Evolutionary conservation across 2,888 invertebrate genomes (phyloP), one percentile per base, ranked within the genome.

Genomic region (Pantelozetes paolii): DNA sequence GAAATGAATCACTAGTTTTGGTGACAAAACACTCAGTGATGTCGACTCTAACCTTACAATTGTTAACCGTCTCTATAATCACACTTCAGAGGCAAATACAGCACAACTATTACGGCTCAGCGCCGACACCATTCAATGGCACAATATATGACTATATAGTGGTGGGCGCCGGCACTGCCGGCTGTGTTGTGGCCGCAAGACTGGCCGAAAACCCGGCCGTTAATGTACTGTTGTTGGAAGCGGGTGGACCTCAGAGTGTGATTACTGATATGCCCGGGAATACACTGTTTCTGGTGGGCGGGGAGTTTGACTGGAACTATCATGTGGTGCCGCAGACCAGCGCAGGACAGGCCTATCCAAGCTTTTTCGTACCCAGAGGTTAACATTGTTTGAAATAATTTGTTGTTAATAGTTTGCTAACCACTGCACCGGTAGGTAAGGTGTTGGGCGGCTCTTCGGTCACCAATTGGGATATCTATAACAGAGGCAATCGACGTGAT

Each of bases 61-160:
- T 72, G n/a, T 13, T 72, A 11, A 72, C 72, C 2, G 64, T 72
- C 2, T n/a, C 64, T 2, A 45, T 30, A 36, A 57, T 57, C n/a
- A 23, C 64, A 62, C 26, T 72, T n/a, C 72, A 62, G 32, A 62
- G 72, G 26, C 64, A 64, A 45, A 36, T 30, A 11, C 8, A 15
- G 2, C 72, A 72, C 36, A 72, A 64, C 28, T 26, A 28, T 20
- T 64, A 20, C 28, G 40, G 20, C 23, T 28, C n/a, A 13, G 62
- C 1, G 2, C 70, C 70, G 2, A 15, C n/a, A n/a, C n/a, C n/a
- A n/a, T n/a, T n/a, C n/a, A n/a, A n/a, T n/a, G n/a, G n/a, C n/a
- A n/a, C n/a, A n/a, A n/a, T n/a, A 9, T 76, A 75, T 59, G 76
- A 76, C 57, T 76, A 71, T 42, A 74, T 76, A 3, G 72, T 76